Conservation (phyloP, 2,888 invertebrate genomes). For the Arenicola marina region DNA sequence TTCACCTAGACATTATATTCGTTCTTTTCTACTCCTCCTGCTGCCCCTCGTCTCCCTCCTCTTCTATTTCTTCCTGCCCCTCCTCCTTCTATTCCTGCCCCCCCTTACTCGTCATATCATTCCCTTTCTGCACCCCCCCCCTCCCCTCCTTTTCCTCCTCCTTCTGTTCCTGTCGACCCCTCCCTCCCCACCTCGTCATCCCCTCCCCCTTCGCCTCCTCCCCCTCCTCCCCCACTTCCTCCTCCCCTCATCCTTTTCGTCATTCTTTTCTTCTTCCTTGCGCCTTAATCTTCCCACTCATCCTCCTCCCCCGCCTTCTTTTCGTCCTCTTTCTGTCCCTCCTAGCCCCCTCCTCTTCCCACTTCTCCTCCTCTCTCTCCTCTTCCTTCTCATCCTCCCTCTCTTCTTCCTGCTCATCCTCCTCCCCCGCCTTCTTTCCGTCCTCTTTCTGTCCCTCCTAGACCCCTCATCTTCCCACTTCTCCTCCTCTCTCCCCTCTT, state of each 20-base stretch:
- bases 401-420: no score
- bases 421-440: no score
- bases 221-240: no score
- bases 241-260: slow-evolving; percentile 8
- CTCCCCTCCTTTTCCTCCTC: slow-evolving; percentile 6
- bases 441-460: no score
- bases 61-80: slow-evolving; percentile 10
- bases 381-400: no score
- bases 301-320: background rate
- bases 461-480: no score
- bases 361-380: no score
- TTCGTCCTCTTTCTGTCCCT: no score
- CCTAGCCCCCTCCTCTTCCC: no score
- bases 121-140: slow-evolving; percentile 8
- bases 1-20: no score
- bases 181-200: no score
- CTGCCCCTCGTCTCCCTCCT: slow-evolving; percentile 7
- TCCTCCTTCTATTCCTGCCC: slow-evolving; percentile 4
- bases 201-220: no score
- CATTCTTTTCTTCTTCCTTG: slow-evolving; percentile 3
- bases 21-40: slow-evolving; percentile 5
- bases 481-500: slow-evolving; percentile 2
- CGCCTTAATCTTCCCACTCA: background rate
- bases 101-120: slow-evolving; percentile 8
- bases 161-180: background rate